Evolutionary conservation across 2,888 invertebrate genomes (phyloP).

Genomic region (Tortricodes alternella): DNA sequence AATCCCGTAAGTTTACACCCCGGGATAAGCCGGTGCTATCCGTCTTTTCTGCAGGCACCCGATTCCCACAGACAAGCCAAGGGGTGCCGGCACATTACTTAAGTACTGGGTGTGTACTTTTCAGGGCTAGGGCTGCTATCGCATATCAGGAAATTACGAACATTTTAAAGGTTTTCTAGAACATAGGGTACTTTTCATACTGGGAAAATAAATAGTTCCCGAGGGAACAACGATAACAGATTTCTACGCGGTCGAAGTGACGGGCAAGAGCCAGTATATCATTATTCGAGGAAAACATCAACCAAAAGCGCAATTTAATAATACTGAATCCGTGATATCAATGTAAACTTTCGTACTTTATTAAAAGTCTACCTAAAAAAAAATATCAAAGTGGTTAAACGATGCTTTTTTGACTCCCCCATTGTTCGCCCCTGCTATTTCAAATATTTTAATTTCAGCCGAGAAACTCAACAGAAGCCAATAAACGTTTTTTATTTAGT

Average conservation of each 20-base stretch:
- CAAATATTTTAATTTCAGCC: conserved; percentile 23
- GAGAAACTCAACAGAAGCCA: conserved; percentile 27
- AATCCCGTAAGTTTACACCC: conserved; percentile 73
- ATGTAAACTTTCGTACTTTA: not conserved
- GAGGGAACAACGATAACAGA: too few relatives aligned
- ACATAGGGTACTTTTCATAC: too few relatives aligned
- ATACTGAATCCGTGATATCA: not conserved
- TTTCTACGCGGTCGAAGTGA: too few relatives aligned
- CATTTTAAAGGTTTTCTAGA: conserved; percentile 6
- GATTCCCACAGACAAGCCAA: conserved; percentile 22
- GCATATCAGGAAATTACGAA: conserved; percentile 15
- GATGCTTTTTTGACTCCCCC: conserved; percentile 2
- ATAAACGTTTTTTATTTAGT: conserved; percentile 30
- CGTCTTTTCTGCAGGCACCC: conserved; percentile 69
- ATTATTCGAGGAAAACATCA: too few relatives aligned
- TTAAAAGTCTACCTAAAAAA: conserved; percentile 3
- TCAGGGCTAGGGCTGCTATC: conserved; percentile 36
- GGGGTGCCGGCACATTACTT: conserved; percentile 45
- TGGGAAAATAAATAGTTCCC: too few relatives aligned
- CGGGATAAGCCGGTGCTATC: conserved; percentile 67
- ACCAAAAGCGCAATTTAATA: too few relatives aligned
- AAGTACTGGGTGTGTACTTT: conserved; percentile 43
- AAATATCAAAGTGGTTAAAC: conserved; percentile 2
- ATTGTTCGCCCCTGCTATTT: conserved; percentile 10
- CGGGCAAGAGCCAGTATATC: too few relatives aligned